Evolutionary conservation across 2,797 vertebrate genomes (phyloP), one percentile per base, ranked within the genome.

Genomic region (Agapornis canus): DNA sequence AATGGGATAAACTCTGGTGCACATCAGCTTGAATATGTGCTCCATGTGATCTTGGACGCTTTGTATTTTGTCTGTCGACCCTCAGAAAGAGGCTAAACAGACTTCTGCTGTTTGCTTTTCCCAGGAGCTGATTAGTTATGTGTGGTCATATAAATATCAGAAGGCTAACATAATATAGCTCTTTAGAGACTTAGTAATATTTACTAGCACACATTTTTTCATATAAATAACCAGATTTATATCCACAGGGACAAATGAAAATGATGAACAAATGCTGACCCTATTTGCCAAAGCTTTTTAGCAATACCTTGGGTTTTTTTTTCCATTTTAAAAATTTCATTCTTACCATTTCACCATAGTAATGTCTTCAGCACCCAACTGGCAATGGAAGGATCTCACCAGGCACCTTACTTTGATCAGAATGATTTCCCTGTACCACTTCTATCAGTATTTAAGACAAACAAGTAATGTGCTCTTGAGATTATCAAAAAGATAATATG

Each of bases 81-180:
- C 97, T 97, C 94, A 94, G 68, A 78, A 77, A 65, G 65, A 89
- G 66, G 82, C 77, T 75, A 69, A 95, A 89, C 91, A 93, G 75
- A 80, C 39, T 73, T 71, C 60, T 73, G 77, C 73, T 96, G 90
- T 96, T 96, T 95, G 72, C 78, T 79, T 91, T 91, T 42, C 54
- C n/a, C 78, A 81, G 81, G 65, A 94, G 68, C 86, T 20, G 49
- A 89, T 90, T 89, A 89, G 57, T 63, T 94, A 26, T 40, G 32
- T 92, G 89, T 94, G 93, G 90, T 92, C 84, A 96, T 86, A 89
- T 79, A 95, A 96, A 96, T 91, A 96, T 65, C 86, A 94, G 94
- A 82, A 90, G 69, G 92, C 82, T 71, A 86, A 83, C n/a, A 70
- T 83, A 73, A 82, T 35, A 77, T 39, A 92, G 84, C 60, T 93